A percentile compares a stretch with the other conserved stretches of the same genome.
Evolutionary conservation across 2,888 invertebrate species (phyloP).

Genomic region (Heliconius ethilla): DNA sequence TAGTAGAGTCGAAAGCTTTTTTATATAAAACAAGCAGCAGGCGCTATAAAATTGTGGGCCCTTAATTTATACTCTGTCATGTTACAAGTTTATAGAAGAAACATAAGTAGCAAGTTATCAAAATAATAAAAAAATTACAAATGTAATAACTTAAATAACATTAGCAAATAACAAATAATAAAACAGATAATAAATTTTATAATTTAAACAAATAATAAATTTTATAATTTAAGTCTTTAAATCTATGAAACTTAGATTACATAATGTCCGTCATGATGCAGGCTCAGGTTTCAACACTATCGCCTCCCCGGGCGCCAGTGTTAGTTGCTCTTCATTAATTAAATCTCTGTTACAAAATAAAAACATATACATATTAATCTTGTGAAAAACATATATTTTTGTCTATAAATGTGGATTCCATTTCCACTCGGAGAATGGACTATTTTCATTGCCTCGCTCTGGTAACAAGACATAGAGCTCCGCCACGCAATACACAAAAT

Average conservation of each 20-base stretch:
- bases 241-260: background rate
- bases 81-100: no score
- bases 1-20: no score
- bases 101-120: background rate
- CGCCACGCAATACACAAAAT: no score
- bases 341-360: constrained; percentile 48
- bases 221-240: background rate
- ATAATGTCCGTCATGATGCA: constrained; percentile 40
- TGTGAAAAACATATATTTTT: no score
- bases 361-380: constrained; percentile 29
- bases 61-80: no score
- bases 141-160: background rate
- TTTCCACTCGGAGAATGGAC: no score
- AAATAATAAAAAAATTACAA: background rate
- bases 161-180: background rate
- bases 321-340: constrained; percentile 48
- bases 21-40: no score
- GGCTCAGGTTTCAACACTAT: constrained; percentile 56
- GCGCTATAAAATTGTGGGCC: no score
- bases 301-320: constrained; percentile 61
- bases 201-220: background rate
- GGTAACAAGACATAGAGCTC: no score
- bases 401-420: no score
- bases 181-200: background rate
- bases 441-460: no score